Base-by-base conservation (phyloP, 2,888 invertebrate genomes). In the Neuroscelio doddi region DNA sequence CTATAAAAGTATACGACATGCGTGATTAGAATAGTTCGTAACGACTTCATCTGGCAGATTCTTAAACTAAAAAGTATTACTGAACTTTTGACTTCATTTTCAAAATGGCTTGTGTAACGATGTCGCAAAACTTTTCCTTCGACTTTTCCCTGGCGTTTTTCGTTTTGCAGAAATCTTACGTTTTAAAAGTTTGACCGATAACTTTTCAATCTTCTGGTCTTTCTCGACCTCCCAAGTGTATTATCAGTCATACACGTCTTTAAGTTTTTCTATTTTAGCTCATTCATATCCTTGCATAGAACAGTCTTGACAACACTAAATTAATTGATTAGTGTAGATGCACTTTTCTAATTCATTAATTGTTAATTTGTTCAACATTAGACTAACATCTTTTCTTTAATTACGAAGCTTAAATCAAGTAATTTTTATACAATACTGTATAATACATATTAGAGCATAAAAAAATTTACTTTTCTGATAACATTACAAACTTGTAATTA, bases 161-260 rank as follows among this genome's bases (percentile, higher is more conserved):
- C 55, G 42, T 45, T 58, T 36, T 4, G 42, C 16, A 32, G 26
- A 32, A 64, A 59, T 64, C 59, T 51, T 51, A 34, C 45, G 55
- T 38, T 56, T 51, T 41, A 53, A 49, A 58, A 59, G 49, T 59
- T 64, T 36, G 1, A 27, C 51, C 62, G 49, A 56, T 56, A 64
- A 59, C 64, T 64, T 64, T 64, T 64, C 64, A 59, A 64, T 59
- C 64, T 64, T 51, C 47, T 24, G 36, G 32, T 21, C 24, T 51
- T 53, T 59, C 30, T 56, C 34, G 17, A 34, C 41, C n/a, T 44
- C 53, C 34, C 55, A 38, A 56, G 47, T 51, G 38, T 52, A 61
- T 56, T 65, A 61, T 65, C 61, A 61, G 47, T 56, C 52, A 61
- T 53, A 46, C 47, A 45, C 57, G 55, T 38, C 16, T 27, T 46